Base-by-base conservation (phyloP, 2,113 vertebrate genomes). In the Triplophysa rosa region DNA sequence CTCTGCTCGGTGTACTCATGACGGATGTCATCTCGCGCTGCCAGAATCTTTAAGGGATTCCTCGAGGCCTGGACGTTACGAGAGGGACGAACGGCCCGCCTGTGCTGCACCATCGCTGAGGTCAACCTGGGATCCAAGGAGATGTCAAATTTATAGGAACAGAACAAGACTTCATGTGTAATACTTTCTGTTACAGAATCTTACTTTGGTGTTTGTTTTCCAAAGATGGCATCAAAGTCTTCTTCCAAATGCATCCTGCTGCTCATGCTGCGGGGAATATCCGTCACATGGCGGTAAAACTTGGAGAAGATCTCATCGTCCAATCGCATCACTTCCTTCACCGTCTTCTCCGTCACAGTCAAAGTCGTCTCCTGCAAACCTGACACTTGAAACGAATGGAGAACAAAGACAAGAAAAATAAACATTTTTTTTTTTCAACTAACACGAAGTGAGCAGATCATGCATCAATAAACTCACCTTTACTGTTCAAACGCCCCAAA, bases 281-380 rank as follows among this genome's bases (percentile, higher is more conserved):
- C 94, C 0, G 88, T 68, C 64, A 96, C 33, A 1, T 87, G 93
- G 40, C 92, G 92, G 90, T 99, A 99, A 87, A 99, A 99, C 85
- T 94, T 97, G 79, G 95, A 95, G 91, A 99, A 99, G 0, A 97
- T 95, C 87, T 99, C 98, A 0, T 99, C 98, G 11, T 99, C 98
- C 26, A 95, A 80, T 87, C 95, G 96, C 97, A 99, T 99, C 80
- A 99, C 98, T 77, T 98, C 97, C 86, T 98, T 99, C 76, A 99
- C 97, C 0, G 96, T 95, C 68, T 95, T 94, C 45, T 97, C 95
- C 0, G 97, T 99, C 79, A 99, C 96, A 0, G 95, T 95, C 70
- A 99, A 84, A 0, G 97, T 94, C 0, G 95, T 96, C 81, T 98
- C 97, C 81, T 96, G 96, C 86, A 95, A 92, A 66, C 94, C 94